Base-by-base conservation (phyloP, 35 echinoderm and acorn worm species). In the Ophioderma brevispina region DNA sequence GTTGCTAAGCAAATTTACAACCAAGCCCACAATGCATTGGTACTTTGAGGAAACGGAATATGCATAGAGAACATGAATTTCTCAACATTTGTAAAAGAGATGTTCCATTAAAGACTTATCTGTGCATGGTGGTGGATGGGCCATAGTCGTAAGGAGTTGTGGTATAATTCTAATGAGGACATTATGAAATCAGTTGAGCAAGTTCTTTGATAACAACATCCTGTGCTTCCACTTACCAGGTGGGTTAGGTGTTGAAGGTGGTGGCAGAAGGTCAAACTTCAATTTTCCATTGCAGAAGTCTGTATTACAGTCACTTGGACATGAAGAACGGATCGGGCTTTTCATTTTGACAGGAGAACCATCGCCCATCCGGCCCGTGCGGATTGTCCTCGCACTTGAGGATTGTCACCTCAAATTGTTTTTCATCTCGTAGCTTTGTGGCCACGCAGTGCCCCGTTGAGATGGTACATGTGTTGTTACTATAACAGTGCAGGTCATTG, bases 201-300 rank as follows among this genome's bases (percentile, higher is more conserved):
- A 55, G 8, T 33, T 17, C 1, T n/a, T 35, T 14, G 30, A 33
- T 8, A 35, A 19, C 52, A 14, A 11, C 23, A 37, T 34, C 5
- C 59, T 33, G 1, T 17, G 32, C 28, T 35, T 15, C 23, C n/a
- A 36, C 37, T 49, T 87, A 38, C 41, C 64, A 46, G 15, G 37
- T 39, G 35, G 39, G 17, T 64, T 25, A 35, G 30, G 0, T 15
- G 38, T 39, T 41, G 76, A 32, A 13, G 64, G 64, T 1, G 33
- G 19, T 15, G 85, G 76, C 39, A 39, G 8, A 30, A 90, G 89
- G 13, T 83, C 30, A 31, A 76, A 41, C 76, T 84, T 55, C 37
- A 75, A 38, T 21, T 83, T 49, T n/a, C 76, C 43, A 81, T 94
- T 94, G 52, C 92, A 94, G 82, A 89, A 94, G 78, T 94, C 82